A percentile compares a stretch with the other conserved stretches of the same genome.
These are phyloP conservation scores for Orthosia gracilis DNA, from an alignment of 2,888 invertebrate species.

Conservation along the genomic window DNA sequence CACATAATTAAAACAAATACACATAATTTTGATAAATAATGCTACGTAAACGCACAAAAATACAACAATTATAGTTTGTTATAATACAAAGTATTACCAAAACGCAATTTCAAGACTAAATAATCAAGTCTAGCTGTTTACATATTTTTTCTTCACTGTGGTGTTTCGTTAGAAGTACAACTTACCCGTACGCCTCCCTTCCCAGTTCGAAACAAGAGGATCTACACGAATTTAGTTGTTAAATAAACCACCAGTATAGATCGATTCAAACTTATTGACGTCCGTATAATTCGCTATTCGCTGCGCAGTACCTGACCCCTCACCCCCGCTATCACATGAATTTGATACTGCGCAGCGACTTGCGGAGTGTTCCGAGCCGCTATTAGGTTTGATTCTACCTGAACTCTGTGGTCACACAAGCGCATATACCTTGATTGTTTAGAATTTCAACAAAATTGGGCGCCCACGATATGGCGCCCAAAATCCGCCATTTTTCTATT, in stretches of 20 bases:
- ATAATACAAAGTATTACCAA: not conserved
- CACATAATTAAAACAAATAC: slow-evolving; percentile 1
- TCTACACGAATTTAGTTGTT: not conserved
- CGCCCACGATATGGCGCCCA: too few relatives aligned
- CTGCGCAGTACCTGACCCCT: too few relatives aligned
- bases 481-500: too few relatives aligned
- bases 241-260: not conserved
- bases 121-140: not conserved
- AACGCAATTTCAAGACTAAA: not conserved
- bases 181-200: slow-evolving; percentile 1
- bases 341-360: too few relatives aligned
- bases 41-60: slow-evolving; percentile 8
- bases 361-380: too few relatives aligned
- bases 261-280: too few relatives aligned
- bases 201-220: not conserved
- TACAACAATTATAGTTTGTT: slow-evolving; percentile 1
- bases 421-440: not conserved
- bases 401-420: not conserved
- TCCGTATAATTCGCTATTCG: too few relatives aligned
- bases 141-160: not conserved
- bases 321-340: too few relatives aligned
- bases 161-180: not conserved
- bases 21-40: slow-evolving; percentile 6
- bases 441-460: too few relatives aligned
- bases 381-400: too few relatives aligned